These are phyloP conservation scores for Linyphia triangularis DNA, from an alignment of 2,888 invertebrate species.

Conservation along the genomic window DNA sequence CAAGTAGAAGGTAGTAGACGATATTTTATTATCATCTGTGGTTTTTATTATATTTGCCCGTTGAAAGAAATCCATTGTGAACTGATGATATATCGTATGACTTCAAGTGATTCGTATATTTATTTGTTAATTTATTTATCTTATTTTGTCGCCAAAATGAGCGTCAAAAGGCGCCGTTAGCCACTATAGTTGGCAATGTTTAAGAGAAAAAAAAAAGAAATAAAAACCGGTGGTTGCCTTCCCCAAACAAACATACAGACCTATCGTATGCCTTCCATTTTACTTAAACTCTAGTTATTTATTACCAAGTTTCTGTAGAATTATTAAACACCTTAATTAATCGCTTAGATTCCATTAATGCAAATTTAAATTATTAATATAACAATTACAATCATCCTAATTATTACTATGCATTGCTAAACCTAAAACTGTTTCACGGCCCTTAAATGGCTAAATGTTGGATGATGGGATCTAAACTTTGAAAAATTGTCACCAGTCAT, in stretches of 20 bases:
- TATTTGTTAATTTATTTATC: constrained; percentile 47
- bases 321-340: constrained; percentile 54
- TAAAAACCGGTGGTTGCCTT: constrained; percentile 70
- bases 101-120: constrained; percentile 49
- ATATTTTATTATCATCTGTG: constrained; percentile 38
- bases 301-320: constrained; percentile 69
- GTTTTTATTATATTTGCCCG: constrained; percentile 39
- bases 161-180: constrained; percentile 46
- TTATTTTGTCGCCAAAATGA: constrained; percentile 47
- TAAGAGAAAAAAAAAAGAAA: constrained; percentile 44
- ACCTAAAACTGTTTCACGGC: constrained; percentile 34
- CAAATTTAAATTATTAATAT: constrained; percentile 61
- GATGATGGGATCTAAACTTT: constrained; percentile 44
- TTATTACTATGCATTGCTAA: constrained; percentile 60
- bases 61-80: neutral
- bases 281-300: constrained; percentile 70
- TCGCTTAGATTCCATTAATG: constrained; percentile 56
- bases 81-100: too few species aligned
- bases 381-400: constrained; percentile 47
- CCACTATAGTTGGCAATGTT: constrained; percentile 60
- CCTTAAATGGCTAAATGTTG: constrained; percentile 19
- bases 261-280: constrained; percentile 75
- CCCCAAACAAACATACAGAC: constrained; percentile 71
- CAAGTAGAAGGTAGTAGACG: constrained; percentile 34
- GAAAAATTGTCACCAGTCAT: constrained; percentile 63